Conservation (phyloP, 2,888 invertebrate species). For the Rhimphoctona megacephalus region DNA sequence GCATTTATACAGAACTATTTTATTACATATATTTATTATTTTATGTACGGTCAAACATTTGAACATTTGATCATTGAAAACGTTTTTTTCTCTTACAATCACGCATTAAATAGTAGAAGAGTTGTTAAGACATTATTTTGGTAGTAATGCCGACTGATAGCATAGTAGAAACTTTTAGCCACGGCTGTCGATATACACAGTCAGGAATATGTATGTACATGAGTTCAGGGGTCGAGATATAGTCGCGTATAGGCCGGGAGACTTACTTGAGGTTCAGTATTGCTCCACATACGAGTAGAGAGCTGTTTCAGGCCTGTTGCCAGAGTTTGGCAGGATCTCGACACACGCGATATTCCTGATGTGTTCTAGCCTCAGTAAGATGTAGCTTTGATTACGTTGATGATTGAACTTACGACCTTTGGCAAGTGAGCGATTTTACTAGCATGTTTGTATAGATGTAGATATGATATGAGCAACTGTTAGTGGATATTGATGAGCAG, state of each 20-base stretch:
- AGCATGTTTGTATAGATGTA: not conserved
- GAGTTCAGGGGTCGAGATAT: slow-evolving; percentile 57
- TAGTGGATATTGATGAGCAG: slow-evolving; percentile 82
- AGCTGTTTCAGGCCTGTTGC: slow-evolving; percentile 34
- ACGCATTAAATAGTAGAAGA: not conserved
- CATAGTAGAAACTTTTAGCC: not conserved
- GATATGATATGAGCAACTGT: slow-evolving; percentile 62
- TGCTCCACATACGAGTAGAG: slow-evolving; percentile 16
- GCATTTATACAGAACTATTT: no score
- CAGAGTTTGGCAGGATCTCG: slow-evolving; percentile 19
- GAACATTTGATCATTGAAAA: no score
- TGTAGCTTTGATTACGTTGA: not conserved
- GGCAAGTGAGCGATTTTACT: not conserved
- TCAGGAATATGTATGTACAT: slow-evolving; percentile 8
- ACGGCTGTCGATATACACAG: not conserved
- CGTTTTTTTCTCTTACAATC: no score
- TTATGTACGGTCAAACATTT: no score
- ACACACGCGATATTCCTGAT: not conserved
- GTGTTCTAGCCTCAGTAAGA: not conserved
- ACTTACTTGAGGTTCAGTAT: not conserved
- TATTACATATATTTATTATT: no score
- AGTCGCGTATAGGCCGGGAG: slow-evolving; percentile 65
- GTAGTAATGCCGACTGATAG: not conserved
- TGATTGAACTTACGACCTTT: slow-evolving; percentile 24
- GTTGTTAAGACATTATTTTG: not conserved